A percentile compares a stretch with the other conserved stretches of the same genome.
phyloP scores from a whole-genome alignment of 2,888 invertebrate genomes.

The Orthosia incerta region DNA sequence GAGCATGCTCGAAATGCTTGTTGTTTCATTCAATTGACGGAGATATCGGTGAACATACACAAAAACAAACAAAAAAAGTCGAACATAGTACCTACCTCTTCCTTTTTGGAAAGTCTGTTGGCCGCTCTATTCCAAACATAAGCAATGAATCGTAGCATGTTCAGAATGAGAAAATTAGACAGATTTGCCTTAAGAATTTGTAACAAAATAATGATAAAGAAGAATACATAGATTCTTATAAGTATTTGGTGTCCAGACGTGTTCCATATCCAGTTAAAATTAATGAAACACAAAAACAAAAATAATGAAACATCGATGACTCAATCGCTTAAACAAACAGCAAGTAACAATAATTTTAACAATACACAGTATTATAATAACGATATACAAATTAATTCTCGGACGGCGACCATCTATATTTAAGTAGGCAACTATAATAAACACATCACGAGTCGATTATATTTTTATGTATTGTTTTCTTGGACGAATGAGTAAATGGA shows the following conservation, averaged over 20 bases:
- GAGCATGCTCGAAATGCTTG: no score
- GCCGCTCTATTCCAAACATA: not conserved
- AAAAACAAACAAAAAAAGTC: no score
- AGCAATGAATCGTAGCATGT: not conserved
- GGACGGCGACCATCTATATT: constrained; percentile 29
- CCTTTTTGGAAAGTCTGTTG: no score
- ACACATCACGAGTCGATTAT: constrained; percentile 39
- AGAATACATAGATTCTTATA: not conserved
- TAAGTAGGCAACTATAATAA: constrained; percentile 40
- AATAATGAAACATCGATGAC: not conserved
- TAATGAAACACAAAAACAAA: no score
- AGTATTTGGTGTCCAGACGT: not conserved
- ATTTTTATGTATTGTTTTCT: constrained; percentile 34
- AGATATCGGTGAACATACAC: no score
- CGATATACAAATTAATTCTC: constrained; percentile 51
- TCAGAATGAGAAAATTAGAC: not conserved
- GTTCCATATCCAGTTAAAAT: not conserved
- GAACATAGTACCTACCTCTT: no score
- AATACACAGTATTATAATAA: constrained; percentile 45
- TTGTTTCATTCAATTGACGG: no score
- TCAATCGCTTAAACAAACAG: not conserved
- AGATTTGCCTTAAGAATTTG: no score
- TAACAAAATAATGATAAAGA: no score
- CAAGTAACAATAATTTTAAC: constrained; percentile 1
- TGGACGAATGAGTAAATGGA: constrained; percentile 42